Evolutionary conservation across 2,888 invertebrate species (phyloP), one percentile per base, ranked within the genome.

Genomic region (Cyclophora albipunctata): DNA sequence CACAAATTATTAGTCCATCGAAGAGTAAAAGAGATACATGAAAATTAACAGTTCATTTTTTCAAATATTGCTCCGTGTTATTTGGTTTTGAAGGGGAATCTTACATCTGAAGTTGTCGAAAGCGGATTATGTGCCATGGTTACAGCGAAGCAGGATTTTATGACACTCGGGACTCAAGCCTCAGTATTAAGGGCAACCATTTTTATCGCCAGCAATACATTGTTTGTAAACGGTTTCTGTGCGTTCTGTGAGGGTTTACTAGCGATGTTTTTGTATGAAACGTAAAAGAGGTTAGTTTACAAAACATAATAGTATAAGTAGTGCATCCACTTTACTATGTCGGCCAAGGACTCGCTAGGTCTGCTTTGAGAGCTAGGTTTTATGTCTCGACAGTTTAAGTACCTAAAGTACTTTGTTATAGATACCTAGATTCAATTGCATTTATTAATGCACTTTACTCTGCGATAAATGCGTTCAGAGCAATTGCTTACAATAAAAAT

Each of bases 221-320:
- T 64, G 58, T 59, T 62, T 62, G 56, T 46, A 54, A 57, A 63
- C 51, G 64, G 54, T 64, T 52, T 52, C 5, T 37, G 50, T 45
- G 50, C 47, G 45, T 52, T 60, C 53, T 60, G 47, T 45, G 50
- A 43, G 44, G 51, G 51, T 45, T 46, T 40, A 43, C 49, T 63
- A 60, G 57, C 57, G 54, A 55, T 60, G 53, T 61, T 63, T 60
- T 53, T 48, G 49, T 61, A 20, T 43, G 6, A 43, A 43, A 6
- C 43, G 33, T 34, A 43, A 43, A 43, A 34, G 43, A 43, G 33
- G 43, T 7, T 4, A 43, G 34, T 37, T 37, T 33, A 43, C 43
- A 6, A 43, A 33, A 43, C 34, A 43, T 33, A 43, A 43, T 43
- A 34, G 4, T 5, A 34, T 34, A 33, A 34, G 2, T 34, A 43